A percentile compares a stretch with the other conserved stretches of the same genome.
phyloP scores from a whole-genome alignment of 2,113 vertebrate genomes.

The Tupaia chinensis region DNA sequence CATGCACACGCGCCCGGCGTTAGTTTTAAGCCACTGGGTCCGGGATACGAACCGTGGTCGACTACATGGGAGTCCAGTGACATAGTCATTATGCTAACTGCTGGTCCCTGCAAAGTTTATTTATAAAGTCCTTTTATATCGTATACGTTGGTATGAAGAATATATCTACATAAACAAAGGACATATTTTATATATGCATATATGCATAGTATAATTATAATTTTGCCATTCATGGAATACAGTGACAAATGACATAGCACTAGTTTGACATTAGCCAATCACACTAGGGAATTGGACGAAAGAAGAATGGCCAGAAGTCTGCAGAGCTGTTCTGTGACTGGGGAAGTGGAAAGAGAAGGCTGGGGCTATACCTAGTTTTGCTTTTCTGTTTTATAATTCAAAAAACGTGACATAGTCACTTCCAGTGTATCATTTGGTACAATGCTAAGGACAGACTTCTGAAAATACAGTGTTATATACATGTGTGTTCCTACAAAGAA shows the following conservation, averaged over 20 bases:
- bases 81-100: too few relatives aligned
- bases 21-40: too few relatives aligned
- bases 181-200: not conserved
- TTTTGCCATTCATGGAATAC: not conserved
- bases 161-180: not conserved
- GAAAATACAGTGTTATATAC: not conserved
- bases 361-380: not conserved
- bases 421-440: not conserved
- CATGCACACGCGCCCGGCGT: too few relatives aligned
- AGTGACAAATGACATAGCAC: not conserved
- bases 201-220: not conserved
- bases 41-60: too few relatives aligned
- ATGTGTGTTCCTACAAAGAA: not conserved
- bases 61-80: too few relatives aligned
- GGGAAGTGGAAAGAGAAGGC: not conserved
- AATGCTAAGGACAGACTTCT: not conserved
- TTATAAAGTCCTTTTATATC: not conserved
- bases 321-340: not conserved
- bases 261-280: not conserved
- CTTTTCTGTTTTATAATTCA: not conserved
- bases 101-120: not conserved
- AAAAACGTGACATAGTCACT: not conserved
- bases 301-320: not conserved
- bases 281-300: not conserved
- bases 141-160: not conserved